These are phyloP conservation scores for Cryptus viduatorius DNA, from an alignment of 2,888 invertebrate species.

Conservation along the genomic window DNA sequence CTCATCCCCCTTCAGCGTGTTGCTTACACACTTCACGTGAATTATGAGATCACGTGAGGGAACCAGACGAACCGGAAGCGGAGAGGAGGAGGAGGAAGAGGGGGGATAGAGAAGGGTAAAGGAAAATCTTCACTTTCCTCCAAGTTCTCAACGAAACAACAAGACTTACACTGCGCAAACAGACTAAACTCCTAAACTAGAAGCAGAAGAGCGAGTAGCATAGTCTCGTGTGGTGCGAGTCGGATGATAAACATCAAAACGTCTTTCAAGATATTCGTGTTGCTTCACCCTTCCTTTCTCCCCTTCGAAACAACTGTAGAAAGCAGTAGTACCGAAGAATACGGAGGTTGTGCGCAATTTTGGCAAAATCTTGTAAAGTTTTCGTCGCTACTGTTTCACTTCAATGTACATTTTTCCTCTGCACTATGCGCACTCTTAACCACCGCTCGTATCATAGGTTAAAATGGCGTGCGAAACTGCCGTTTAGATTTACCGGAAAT, in stretches of 20 bases:
- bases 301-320: neutral
- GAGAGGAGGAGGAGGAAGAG: constrained; percentile 45
- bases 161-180: constrained; percentile 57
- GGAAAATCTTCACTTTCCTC: constrained; percentile 54
- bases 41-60: constrained; percentile 64
- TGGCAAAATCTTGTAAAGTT: neutral
- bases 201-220: constrained; percentile 41
- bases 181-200: constrained; percentile 60
- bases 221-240: constrained; percentile 52
- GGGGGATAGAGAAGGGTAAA: constrained; percentile 50
- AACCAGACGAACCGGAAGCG: constrained; percentile 50
- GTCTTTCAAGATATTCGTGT: constrained; percentile 49
- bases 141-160: constrained; percentile 51
- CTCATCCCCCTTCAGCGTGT: constrained; percentile 27
- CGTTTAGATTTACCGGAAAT: constrained; percentile 27
- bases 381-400: constrained; percentile 25
- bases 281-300: neutral
- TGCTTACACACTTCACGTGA: constrained; percentile 65
- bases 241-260: constrained; percentile 62
- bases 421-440: constrained; percentile 13
- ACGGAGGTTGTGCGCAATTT: neutral
- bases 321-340: neutral
- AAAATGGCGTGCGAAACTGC: constrained; percentile 18
- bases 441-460: neutral
- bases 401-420: constrained; percentile 41